phyloP scores from a whole-genome alignment of 2,888 invertebrate species.

The Acronicta aceris region DNA sequence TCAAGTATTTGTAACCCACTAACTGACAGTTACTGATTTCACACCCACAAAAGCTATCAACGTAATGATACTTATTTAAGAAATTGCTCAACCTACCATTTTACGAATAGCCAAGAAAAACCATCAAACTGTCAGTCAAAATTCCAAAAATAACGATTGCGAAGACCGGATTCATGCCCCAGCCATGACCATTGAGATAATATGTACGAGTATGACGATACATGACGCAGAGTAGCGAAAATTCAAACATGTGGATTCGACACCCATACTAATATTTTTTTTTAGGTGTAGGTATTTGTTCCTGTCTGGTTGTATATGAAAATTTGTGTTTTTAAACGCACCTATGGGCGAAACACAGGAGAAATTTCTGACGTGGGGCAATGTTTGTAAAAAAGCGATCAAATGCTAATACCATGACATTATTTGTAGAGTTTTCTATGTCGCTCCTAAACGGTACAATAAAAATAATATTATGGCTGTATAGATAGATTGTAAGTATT shows the following conservation, averaged over 20 bases:
- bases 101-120: conserved; percentile 10
- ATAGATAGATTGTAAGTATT: neutral
- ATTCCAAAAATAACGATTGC: conserved; percentile 3
- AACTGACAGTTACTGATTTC: conserved; percentile 12
- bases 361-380: too few relatives aligned
- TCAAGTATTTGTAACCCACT: conserved; percentile 5
- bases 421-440: neutral
- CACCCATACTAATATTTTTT: too few relatives aligned
- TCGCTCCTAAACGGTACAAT: neutral
- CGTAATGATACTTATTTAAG: neutral
- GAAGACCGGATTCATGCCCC: neutral
- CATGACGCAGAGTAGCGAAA: too few relatives aligned
- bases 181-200: neutral
- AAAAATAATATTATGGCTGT: neutral
- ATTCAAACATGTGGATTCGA: too few relatives aligned
- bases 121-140: conserved; percentile 5
- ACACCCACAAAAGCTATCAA: neutral
- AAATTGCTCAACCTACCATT: conserved; percentile 1
- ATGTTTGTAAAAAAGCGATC: too few relatives aligned
- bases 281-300: too few relatives aligned
- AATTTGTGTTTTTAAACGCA: too few relatives aligned
- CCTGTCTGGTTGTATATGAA: too few relatives aligned
- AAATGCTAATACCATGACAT: too few relatives aligned
- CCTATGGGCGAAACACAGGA: too few relatives aligned
- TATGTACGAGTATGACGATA: neutral